Base-by-base conservation (phyloP, 35 echinoderm and acorn worm genomes). In the Strongylocentrotus purpuratus region DNA sequence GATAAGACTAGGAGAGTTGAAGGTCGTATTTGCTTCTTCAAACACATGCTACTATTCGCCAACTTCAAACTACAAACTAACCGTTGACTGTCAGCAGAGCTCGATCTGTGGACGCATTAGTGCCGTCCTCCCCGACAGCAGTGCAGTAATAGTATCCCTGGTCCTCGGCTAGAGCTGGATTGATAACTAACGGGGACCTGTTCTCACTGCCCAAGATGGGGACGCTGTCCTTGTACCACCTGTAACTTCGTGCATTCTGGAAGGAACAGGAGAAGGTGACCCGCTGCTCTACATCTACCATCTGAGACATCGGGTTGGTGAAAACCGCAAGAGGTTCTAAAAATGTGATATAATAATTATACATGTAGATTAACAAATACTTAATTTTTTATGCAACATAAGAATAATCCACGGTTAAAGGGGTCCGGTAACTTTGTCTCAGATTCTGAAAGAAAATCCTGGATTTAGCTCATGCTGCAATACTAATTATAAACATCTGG, bases 81-180 rank as follows among this genome's bases (percentile, higher is more conserved):
- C 87, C 87, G 45, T 89, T 89, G 14, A 89, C 87, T 18, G 87
- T 89, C 18, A 89, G 32, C 20, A 89, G 13, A 41, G 87, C 87
- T 89, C 33, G 32, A 46, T 41, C 14, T 31, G 87, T 89, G 33
- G 11, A 25, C 12, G 45, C 87, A 33, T 12, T 89, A 10, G 45
- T 89, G 32, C 87, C 87, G 25, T 89, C 45, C 25, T 33, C 87
- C 18, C 87, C 87, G 9, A 25, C 2, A 89, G 33, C 87, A 89
- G 20, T 15, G 87, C 87, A 89, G 87, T 89, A 89, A 89, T 89
- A 89, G 25, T 89, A 89, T 17, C 87, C 87, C 87, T 89, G 87
- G 20, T 89, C 87, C 25, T 89, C 87, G 87, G 87, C 87, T 2
- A 89, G 87, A 33, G 87, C 87, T 89, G 87, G 87, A 41, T 89